Evolutionary conservation across 2,888 invertebrate genomes (phyloP), one percentile per base, ranked within the genome.

Genomic region (Noctua janthe): DNA sequence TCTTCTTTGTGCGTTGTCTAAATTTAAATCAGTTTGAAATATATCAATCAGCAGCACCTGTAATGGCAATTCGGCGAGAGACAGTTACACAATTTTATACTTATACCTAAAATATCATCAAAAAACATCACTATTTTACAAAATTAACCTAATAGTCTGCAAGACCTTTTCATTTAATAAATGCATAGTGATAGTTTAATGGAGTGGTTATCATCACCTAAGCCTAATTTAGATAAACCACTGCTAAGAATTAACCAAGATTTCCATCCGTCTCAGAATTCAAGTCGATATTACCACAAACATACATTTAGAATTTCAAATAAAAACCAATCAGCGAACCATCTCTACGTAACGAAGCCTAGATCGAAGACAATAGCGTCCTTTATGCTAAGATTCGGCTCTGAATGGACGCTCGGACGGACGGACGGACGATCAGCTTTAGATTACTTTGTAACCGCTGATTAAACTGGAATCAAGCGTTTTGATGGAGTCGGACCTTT

Each of bases 401-500:
- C 82, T 90, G 88, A 89, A 87, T 87, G 88, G 84, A 87, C 85
- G 82, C 83, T 83, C 87, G 88, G 89, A 76, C 84, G 88, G 82
- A 84, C 84, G 84, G 88, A 89, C 90, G 87, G 85, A 88, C 91
- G 91, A 91, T 91, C 91, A 88, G 87, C 84, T 90, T 89, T 89
- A 91, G 92, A 92, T 92, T 92, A 90, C 92, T 92, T 91, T 90
- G 91, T 90, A 88, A 87, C 88, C 85, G 76, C 87, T 91, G 91
- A 91, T 91, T 91, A 91, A 91, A 88, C 90, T 81, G 73, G 80
- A 78, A 87, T 85, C 88, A 83, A 75, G 78, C 72, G 67, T 78
- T 82, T 71, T 79, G 85, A 82, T 73, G 73, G 54, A 80, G 73
- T 67, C 54, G 59, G 62, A 69, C 82, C 80, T 71, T 81, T 85